phyloP scores from a whole-genome alignment of 2,113 vertebrate genomes.

The Leptocoma aspasia region DNA sequence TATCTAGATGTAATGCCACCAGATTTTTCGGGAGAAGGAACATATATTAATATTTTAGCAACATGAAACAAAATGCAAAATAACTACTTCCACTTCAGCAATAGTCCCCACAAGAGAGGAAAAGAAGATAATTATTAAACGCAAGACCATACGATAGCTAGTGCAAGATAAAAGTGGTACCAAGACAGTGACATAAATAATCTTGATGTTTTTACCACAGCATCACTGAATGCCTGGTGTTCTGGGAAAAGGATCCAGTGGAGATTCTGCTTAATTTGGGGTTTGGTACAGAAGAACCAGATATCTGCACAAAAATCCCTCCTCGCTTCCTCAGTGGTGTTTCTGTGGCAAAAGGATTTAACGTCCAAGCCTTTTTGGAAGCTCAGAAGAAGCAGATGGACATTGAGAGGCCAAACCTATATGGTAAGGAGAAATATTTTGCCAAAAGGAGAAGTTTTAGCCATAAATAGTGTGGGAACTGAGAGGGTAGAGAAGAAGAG shows the following conservation, averaged over 20 bases:
- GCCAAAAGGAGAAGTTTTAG: not conserved
- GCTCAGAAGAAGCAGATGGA: slow-evolving; percentile 83
- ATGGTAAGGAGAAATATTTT: slow-evolving; percentile 71
- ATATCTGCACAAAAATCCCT: slow-evolving; percentile 84
- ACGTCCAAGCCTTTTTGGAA: slow-evolving; percentile 81
- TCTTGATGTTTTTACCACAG: slow-evolving; percentile 58
- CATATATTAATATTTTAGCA: not conserved
- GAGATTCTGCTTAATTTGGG: slow-evolving; percentile 90
- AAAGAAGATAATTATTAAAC: not conserved
- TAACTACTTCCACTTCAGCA: not conserved
- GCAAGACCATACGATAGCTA: not conserved
- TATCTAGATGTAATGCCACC: not conserved
- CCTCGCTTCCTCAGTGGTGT: slow-evolving; percentile 80
- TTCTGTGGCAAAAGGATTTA: slow-evolving; percentile 85
- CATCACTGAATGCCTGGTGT: slow-evolving; percentile 78
- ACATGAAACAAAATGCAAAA: not conserved
- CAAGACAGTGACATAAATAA: not conserved
- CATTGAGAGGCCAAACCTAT: slow-evolving; percentile 79
- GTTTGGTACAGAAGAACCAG: slow-evolving; percentile 86
- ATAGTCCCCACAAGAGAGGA: not conserved
- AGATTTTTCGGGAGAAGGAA: not conserved
- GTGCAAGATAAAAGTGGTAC: not conserved
- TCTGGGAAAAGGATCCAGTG: slow-evolving; percentile 85
- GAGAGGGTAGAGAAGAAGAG: not conserved
- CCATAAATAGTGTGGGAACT: not conserved